Conservation (phyloP, 2,113 vertebrate species). For the Rhea pennata region DNA sequence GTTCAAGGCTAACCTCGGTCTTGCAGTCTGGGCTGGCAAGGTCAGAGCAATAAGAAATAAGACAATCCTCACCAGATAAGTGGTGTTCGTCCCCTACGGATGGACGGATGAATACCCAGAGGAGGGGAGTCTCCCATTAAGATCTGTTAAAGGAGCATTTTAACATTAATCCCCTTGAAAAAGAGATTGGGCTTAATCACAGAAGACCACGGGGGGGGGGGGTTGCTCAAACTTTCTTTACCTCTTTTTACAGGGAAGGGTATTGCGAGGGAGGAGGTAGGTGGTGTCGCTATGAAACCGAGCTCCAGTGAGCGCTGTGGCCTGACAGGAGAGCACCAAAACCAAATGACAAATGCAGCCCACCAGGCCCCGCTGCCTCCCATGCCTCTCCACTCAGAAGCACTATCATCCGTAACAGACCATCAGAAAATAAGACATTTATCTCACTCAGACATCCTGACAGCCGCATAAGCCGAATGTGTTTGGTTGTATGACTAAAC, state of each 20-base stretch:
- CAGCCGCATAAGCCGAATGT: neutral
- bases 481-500: conserved; percentile 17
- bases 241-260: neutral
- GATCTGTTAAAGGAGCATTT: neutral
- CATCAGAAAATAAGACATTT: neutral
- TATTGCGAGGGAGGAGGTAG: neutral
- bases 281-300: neutral
- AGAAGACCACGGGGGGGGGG: neutral
- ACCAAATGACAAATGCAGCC: neutral
- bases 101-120: neutral
- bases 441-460: neutral
- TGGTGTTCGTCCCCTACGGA: neutral
- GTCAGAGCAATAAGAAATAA: neutral
- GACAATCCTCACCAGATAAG: neutral
- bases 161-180: neutral
- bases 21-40: neutral
- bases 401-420: neutral
- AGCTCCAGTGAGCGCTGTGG: neutral
- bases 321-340: neutral
- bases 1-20: neutral
- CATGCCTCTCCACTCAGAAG: rapidly evolving
- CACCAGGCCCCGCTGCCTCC: neutral
- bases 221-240: neutral
- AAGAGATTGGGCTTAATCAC: neutral
- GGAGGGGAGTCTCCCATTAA: neutral